Evolutionary conservation across 2,888 invertebrate genomes (phyloP), one percentile per base, ranked within the genome.

Genomic region (Tetramorium bicarinatum): DNA sequence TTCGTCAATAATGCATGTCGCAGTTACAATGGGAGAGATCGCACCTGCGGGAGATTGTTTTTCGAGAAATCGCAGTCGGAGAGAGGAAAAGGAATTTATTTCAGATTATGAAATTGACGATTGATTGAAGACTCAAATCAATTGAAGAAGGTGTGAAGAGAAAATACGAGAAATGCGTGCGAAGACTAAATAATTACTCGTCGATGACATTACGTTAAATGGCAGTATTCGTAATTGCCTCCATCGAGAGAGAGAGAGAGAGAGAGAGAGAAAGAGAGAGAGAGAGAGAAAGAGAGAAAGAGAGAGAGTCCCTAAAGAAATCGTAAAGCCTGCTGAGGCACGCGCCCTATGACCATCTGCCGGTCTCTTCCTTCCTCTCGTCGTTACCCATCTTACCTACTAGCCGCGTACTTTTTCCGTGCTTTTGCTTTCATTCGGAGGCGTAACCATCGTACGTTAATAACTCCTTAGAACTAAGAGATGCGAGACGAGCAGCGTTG

Each of bases 271-370:
- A n/a, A n/a, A 86, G 79, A 25, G 25, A 25, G 25, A 25, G 25
- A 25, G 25, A 25, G 25, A 25, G 29, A 29, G 87, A 86, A 77
- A 25, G 25, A 25, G 25, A 25, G 25, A 25, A 1, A 25, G 25
- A 25, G 29, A 29, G 29, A 59, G 47, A 15, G 86, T 84, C 86
- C 80, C 85, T 74, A 87, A 88, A 89, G 85, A 86, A 91, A 91
- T 91, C 89, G 86, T 88, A 85, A 89, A 87, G 86, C 87, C 87
- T 89, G 67, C 79, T 87, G 85, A 85, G 87, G 87, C 91, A 89
- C 91, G 91, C 83, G 91, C 89, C 90, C 87, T 89, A 81, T 81
- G 87, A 84, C 86, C 91, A 89, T 91, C 89, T 90, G 88, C 85
- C 66, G 67, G 66, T 85, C 59, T 64, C 41, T 79, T 85, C 62